Base-by-base conservation (phyloP, 2,888 invertebrate species). In the Endomychus coccineus region DNA sequence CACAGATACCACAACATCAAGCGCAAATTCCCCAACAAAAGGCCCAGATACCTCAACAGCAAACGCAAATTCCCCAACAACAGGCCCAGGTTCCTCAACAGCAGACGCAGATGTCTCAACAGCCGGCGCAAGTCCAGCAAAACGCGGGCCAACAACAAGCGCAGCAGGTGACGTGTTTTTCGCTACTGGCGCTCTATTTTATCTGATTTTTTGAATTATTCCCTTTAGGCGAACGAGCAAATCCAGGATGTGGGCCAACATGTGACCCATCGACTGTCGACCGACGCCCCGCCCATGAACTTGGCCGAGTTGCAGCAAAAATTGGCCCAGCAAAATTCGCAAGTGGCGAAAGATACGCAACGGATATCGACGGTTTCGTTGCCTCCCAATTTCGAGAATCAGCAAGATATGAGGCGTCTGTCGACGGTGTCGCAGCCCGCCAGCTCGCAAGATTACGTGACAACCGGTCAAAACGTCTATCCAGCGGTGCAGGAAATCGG, bases 221-320 rank as follows among this genome's bases (percentile, higher is more conserved):
- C n/a, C n/a, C n/a, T n/a, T n/a, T n/a, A n/a, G n/a, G n/a, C n/a
- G n/a, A n/a, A n/a, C n/a, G n/a, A n/a, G n/a, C n/a, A n/a, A n/a
- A n/a, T n/a, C n/a, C n/a, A n/a, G n/a, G n/a, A n/a, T n/a, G n/a
- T n/a, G n/a, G 21, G 6, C 21, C 6, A 19, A 19, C 6, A 6
- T n/a, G 21, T n/a, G 13, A 17, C 17, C 16, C 17, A 24, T 13
- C 52, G 58, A 25, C 38, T 55, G 21, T 57, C 36, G 7, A 49
- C 44, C n/a, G 54, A 56, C 4, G 50, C 54, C 13, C 58, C 61
- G 1, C 54, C 55, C 1, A 59, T 58, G 45, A 63, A 64, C 44
- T 46, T 64, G 12, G 56, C 52, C 12, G 62, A 64, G 45, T 45
- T 64, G 24, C 61, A 65, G 32, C 59, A 62, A 39, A 61, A 62